Percentiles rank a stretch among this genome's conserved stretches.
Evolutionary conservation across 2,797 vertebrate species (phyloP).

Genomic region (Loris lydekkerianus): DNA sequence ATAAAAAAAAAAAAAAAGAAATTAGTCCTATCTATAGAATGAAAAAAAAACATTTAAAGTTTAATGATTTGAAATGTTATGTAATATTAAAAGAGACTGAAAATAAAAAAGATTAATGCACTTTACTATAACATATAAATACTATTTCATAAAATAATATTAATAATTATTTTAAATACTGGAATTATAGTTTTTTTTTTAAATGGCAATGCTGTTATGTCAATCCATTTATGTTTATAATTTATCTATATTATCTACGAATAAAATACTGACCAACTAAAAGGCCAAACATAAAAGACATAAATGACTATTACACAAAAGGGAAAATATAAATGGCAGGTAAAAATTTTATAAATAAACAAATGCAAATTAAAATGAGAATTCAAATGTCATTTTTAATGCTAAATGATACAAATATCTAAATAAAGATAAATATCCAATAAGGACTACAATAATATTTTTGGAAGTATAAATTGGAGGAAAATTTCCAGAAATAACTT

Average conservation of each 20-base stretch:
- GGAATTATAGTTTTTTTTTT: slow-evolving; percentile 54
- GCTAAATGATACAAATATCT: slow-evolving; percentile 49
- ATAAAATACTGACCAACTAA: slow-evolving; percentile 2
- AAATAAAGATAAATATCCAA: slow-evolving; percentile 6
- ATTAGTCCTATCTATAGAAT: neutral
- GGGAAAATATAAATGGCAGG: neutral
- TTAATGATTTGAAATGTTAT: neutral
- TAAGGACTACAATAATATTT: neutral
- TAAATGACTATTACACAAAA: slow-evolving; percentile 28
- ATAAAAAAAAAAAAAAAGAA: too few relatives aligned
- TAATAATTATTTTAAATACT: slow-evolving; percentile 29
- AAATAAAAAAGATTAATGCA: neutral
- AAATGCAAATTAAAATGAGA: slow-evolving; percentile 31
- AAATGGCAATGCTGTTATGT: neutral
- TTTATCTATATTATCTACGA: neutral
- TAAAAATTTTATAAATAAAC: slow-evolving; percentile 33
- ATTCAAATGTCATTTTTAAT: neutral
- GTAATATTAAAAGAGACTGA: neutral
- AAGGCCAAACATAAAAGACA: neutral
- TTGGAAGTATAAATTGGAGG: neutral
- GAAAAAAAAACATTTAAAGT: slow-evolving; percentile 39
- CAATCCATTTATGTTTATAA: neutral
- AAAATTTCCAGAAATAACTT: slow-evolving; percentile 42
- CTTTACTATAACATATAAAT: neutral
- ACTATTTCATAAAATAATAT: slow-evolving; percentile 26